A percentile compares a stretch with the other conserved stretches of the same genome.
Evolutionary conservation across 2,797 vertebrate species (phyloP).

Genomic region (Staurois parvus): DNA sequence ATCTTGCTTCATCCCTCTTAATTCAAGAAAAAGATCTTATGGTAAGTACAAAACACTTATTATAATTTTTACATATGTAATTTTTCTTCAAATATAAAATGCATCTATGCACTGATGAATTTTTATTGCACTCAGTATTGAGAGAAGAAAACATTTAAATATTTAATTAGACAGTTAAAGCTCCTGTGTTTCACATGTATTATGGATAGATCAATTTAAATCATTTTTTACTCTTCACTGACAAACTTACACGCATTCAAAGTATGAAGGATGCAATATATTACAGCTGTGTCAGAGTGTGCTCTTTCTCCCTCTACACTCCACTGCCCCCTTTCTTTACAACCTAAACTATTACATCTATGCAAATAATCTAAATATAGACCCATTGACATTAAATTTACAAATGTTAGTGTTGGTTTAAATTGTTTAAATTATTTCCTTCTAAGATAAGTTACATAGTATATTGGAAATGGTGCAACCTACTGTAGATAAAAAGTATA

Average conservation of each 20-base stretch:
- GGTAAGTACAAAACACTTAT: not conserved
- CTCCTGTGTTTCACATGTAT: not conserved
- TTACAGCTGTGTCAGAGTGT: not conserved
- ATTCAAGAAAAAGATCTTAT: no score
- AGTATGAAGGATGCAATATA: not conserved
- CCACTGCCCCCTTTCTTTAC: not conserved
- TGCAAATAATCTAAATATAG: not conserved
- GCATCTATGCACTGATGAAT: not conserved
- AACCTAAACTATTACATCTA: not conserved
- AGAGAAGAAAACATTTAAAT: conserved; percentile 1
- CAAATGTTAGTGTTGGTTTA: not conserved
- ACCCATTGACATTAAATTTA: not conserved
- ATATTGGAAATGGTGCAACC: not conserved
- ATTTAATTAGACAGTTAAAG: not conserved
- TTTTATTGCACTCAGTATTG: not conserved
- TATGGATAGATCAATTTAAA: not conserved
- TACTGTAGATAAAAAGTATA: not conserved
- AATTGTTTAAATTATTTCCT: not conserved
- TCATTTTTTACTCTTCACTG: not conserved
- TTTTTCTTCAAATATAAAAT: not conserved
- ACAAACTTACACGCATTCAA: not conserved
- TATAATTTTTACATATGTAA: not conserved
- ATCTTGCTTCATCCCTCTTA: no score
- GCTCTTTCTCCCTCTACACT: not conserved
- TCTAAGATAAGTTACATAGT: no score